Conservation (phyloP, 2,797 vertebrate species). For the Gymnocypris eckloni region DNA sequence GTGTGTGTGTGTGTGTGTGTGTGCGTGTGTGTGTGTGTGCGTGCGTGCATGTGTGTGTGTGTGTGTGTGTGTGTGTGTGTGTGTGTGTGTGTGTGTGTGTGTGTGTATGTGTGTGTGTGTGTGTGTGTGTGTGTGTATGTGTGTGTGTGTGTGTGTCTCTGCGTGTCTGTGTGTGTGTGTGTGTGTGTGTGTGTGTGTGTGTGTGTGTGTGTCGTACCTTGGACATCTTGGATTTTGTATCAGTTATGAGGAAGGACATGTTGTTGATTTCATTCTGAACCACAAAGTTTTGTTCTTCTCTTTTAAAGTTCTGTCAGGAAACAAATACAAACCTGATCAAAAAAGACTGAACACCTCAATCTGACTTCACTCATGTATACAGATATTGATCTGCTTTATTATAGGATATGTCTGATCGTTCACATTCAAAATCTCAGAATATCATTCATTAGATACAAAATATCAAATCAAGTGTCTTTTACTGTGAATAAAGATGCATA, state of each 20-base stretch:
- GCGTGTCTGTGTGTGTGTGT: not conserved
- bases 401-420: not conserved
- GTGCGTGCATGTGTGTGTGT: not conserved
- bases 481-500: not conserved
- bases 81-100: not conserved
- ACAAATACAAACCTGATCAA: not conserved
- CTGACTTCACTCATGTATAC: not conserved
- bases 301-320: constrained; percentile 90
- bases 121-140: too few species aligned
- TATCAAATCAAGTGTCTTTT: not conserved
- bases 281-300: constrained; percentile 97
- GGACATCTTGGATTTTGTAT: constrained; percentile 97
- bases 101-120: too few species aligned
- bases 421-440: not conserved
- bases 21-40: too few species aligned
- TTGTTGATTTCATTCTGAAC: constrained; percentile 99
- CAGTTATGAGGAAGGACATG: constrained; percentile 96
- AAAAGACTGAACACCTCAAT: not conserved
- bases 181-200: not conserved
- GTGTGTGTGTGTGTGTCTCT: accelerated
- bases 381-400: not conserved
- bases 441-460: not conserved
- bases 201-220: constrained; percentile 80
- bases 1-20: too few species aligned
- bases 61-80: not conserved